Evolutionary conservation across 53 echinoderm and acorn worm species (phyloP).

Genomic region (Echinarachnius parma): DNA sequence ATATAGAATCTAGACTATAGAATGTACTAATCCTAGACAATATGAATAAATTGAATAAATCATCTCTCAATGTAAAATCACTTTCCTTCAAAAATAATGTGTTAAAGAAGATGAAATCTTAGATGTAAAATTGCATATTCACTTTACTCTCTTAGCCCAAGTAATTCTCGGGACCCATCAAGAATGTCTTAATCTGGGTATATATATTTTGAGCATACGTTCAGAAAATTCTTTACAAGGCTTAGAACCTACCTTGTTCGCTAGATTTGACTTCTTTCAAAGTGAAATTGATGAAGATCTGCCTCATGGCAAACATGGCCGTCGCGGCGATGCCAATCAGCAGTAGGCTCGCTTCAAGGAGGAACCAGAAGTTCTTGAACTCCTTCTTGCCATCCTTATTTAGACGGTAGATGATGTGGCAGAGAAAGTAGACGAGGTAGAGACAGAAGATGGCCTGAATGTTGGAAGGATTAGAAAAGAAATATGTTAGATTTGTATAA

Average conservation of each 20-base stretch:
- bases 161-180: no score
- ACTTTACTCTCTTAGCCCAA: no score
- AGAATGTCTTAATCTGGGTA: no score
- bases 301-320: conserved; percentile 57
- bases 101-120: no score
- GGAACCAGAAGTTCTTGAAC: conserved; percentile 63
- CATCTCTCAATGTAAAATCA: no score
- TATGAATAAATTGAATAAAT: no score
- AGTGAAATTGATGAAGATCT: conserved; percentile 55
- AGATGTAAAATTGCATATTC: no score
- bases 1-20: no score
- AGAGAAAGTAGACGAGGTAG: conserved; percentile 63
- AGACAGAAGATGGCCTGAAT: conserved; percentile 51
- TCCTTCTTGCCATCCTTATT: conserved; percentile 58
- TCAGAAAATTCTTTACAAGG: no score
- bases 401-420: conserved; percentile 50
- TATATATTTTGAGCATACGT: no score
- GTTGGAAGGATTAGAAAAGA: not conserved
- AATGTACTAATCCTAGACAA: no score
- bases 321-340: conserved; percentile 29
- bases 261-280: conserved; percentile 59
- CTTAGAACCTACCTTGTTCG: conserved; percentile 63
- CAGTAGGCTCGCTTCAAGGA: conserved; percentile 53
- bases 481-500: not conserved
- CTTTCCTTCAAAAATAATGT: no score